phyloP scores from a whole-genome alignment of 53 echinoderm and acorn worm species.

The Holothuria scabra region DNA sequence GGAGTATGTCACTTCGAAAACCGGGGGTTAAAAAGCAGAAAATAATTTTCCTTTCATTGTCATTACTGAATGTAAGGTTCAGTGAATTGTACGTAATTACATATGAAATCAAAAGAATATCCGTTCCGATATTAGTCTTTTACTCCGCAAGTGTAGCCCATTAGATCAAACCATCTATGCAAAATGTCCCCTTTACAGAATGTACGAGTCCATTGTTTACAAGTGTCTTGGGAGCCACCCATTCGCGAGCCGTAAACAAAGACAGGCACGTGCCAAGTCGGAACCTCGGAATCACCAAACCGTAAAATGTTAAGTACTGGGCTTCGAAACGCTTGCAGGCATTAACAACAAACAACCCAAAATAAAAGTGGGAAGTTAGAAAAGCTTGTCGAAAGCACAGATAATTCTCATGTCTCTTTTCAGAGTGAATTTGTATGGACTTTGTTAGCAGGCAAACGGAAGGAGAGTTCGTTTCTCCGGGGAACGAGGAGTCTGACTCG shows the following conservation, averaged over 20 bases:
- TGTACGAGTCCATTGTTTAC: constrained; percentile 47
- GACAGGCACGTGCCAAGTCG: constrained; percentile 46
- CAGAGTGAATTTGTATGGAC: constrained; percentile 50
- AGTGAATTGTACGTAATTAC: too few relatives aligned
- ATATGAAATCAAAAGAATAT: too few relatives aligned
- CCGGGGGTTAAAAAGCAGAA: background rate
- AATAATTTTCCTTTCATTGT: background rate
- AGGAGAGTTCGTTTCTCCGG: constrained; percentile 45
- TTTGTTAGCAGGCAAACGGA: constrained; percentile 49
- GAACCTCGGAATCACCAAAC: constrained; percentile 46
- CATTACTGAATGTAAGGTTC: too few relatives aligned
- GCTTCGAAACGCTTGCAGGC: constrained; percentile 44
- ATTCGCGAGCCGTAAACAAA: constrained; percentile 51
- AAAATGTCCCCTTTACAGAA: background rate
- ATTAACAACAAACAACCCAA: constrained; percentile 45
- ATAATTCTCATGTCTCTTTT: constrained; percentile 45
- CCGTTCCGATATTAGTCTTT: too few relatives aligned
- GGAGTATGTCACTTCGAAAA: background rate
- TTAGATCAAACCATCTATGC: too few relatives aligned
- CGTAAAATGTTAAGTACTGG: constrained; percentile 46
- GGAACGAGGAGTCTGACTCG: constrained; percentile 38
- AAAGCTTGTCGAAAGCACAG: constrained; percentile 38
- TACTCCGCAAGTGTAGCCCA: too few relatives aligned
- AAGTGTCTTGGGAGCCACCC: constrained; percentile 35
- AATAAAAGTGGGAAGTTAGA: constrained; percentile 29